phyloP scores from a whole-genome alignment of 2,888 invertebrate genomes.

The Monoplex corrugatus region DNA sequence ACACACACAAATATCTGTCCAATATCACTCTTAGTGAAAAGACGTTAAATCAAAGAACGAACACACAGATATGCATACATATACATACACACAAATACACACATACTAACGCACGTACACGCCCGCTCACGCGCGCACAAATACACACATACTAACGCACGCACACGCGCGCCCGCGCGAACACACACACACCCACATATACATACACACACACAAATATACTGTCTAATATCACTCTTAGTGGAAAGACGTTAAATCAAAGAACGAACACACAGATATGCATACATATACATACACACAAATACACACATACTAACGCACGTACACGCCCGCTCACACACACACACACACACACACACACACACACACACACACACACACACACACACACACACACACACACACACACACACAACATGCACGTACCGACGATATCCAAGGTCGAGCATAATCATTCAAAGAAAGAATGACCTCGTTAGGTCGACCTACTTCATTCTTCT shows the following conservation, averaged over 20 bases:
- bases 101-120: background rate
- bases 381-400: background rate
- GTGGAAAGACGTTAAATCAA: too few relatives aligned
- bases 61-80: conserved; percentile 31
- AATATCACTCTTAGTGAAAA: too few relatives aligned
- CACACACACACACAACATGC: background rate
- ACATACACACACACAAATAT: background rate
- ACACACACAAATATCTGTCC: too few relatives aligned
- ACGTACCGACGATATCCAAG: background rate
- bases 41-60: too few relatives aligned
- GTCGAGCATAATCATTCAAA: too few relatives aligned
- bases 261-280: too few relatives aligned
- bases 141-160: conserved; percentile 30
- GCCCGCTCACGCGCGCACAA: background rate
- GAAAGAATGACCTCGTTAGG: too few relatives aligned
- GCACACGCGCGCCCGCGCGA: conserved; percentile 23
- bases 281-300: background rate
- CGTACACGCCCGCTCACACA: background rate
- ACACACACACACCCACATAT: conserved; percentile 20
- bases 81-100: conserved; percentile 33
- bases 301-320: background rate
- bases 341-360: conserved; percentile 35
- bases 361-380: background rate
- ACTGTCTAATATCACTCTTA: background rate
- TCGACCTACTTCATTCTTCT: too few relatives aligned